phyloP scores from a whole-genome alignment of 1,140 invertebrate genomes.

The Drosophila arizonae region DNA sequence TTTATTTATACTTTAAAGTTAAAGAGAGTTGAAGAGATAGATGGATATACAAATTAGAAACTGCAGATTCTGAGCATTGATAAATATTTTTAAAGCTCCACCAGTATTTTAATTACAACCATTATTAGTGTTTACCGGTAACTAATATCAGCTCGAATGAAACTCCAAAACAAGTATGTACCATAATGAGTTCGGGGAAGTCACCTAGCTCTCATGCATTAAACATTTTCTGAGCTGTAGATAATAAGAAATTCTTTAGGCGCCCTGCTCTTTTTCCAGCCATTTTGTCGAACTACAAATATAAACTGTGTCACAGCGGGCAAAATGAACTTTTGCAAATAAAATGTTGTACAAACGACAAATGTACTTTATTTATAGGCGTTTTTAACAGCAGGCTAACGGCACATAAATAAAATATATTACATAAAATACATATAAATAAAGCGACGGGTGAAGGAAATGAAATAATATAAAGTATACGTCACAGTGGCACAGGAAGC shows the following conservation, averaged over 20 bases:
- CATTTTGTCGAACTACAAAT: slow-evolving; percentile 7
- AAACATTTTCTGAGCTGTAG: no score
- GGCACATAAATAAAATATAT: slow-evolving; percentile 67
- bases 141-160: no score
- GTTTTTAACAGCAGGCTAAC: slow-evolving; percentile 71
- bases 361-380: slow-evolving; percentile 76
- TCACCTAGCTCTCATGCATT: no score
- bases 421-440: slow-evolving; percentile 47
- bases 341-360: slow-evolving; percentile 62
- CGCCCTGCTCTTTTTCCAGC: background rate
- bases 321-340: slow-evolving; percentile 50
- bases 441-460: slow-evolving; percentile 38
- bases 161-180: no score
- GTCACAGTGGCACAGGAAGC: slow-evolving; percentile 44
- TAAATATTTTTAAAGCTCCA: background rate
- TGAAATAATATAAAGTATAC: slow-evolving; percentile 62
- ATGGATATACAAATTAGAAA: no score
- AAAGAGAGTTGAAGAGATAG: no score
- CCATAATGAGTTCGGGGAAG: no score
- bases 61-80: no score
- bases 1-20: no score
- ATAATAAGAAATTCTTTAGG: no score
- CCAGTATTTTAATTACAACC: background rate
- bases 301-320: slow-evolving; percentile 44
- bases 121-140: no score